These are phyloP conservation scores for Drosophila novamexicana DNA, from an alignment of 1,140 invertebrate genomes.

Conservation along the genomic window DNA sequence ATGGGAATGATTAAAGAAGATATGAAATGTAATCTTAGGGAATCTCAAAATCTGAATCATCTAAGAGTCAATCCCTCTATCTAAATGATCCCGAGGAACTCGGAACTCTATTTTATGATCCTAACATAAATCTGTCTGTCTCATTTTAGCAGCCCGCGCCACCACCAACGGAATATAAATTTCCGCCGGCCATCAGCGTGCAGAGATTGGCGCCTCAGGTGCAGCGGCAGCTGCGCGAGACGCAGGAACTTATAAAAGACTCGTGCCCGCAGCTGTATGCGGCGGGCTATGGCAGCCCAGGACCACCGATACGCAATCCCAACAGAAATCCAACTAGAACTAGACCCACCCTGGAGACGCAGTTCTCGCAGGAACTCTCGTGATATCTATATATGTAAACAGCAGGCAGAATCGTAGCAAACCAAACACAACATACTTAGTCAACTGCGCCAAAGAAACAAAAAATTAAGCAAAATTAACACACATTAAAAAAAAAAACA, in stretches of 20 bases:
- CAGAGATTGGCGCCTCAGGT: slow-evolving; percentile 83
- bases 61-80: too few species aligned
- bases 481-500: slow-evolving; percentile 35
- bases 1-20: too few species aligned
- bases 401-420: slow-evolving; percentile 58
- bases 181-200: slow-evolving; percentile 83
- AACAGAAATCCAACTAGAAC: slow-evolving; percentile 81
- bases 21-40: too few species aligned
- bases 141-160: slow-evolving; percentile 49
- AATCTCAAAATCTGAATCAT: too few species aligned
- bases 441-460: slow-evolving; percentile 75
- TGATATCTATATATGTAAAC: slow-evolving; percentile 85
- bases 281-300: slow-evolving; percentile 82
- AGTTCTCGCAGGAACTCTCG: slow-evolving; percentile 84
- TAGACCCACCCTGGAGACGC: slow-evolving; percentile 84
- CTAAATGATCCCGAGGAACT: too few species aligned
- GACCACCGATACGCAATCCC: slow-evolving; percentile 83
- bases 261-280: slow-evolving; percentile 84
- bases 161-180: slow-evolving; percentile 79
- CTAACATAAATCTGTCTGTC: not conserved
- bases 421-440: slow-evolving; percentile 59
- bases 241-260: slow-evolving; percentile 84
- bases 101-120: not conserved
- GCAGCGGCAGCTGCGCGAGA: slow-evolving; percentile 83
- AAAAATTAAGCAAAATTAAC: slow-evolving; percentile 66